Percentiles rank a stretch among this genome's conserved stretches.
Conservation (phyloP, 2,888 invertebrate species). For the Helicoverpa assulta region DNA sequence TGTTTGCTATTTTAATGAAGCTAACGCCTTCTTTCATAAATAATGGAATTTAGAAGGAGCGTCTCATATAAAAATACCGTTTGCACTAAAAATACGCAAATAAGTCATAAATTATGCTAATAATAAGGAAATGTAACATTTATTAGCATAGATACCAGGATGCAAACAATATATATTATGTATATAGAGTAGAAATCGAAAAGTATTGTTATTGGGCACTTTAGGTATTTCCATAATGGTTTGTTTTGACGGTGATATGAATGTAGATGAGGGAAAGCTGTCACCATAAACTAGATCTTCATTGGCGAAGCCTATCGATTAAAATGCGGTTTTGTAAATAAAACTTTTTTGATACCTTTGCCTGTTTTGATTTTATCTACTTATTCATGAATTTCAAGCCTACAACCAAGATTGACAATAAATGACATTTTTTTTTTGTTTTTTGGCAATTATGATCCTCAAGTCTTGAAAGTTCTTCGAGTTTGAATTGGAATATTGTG, state of each 20-base stretch:
- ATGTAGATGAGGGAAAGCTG: constrained; percentile 54
- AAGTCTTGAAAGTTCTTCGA: no score
- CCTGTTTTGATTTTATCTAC: no score
- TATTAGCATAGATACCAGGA: constrained; percentile 3
- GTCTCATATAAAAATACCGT: constrained; percentile 17
- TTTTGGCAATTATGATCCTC: no score
- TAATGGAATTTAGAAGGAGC: constrained; percentile 3
- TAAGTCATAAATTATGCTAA: neutral
- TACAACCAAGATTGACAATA: no score
- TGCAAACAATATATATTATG: neutral
- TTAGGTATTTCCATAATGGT: constrained; percentile 40
- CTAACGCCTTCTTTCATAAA: constrained; percentile 31
- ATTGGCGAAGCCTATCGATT: neutral
- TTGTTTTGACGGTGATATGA: constrained; percentile 37
- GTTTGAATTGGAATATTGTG: no score
- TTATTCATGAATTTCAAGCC: no score
- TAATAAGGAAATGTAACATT: constrained; percentile 4
- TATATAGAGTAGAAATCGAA: constrained; percentile 27
- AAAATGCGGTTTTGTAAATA: neutral
- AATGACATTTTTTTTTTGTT: no score
- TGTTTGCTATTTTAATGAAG: constrained; percentile 27
- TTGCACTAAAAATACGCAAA: neutral
- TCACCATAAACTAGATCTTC: constrained; percentile 32
- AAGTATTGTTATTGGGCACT: constrained; percentile 28
- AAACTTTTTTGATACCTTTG: neutral